Evolutionary conservation across 2,113 vertebrate genomes (phyloP).

Genomic region (Thermophis baileyi): DNA sequence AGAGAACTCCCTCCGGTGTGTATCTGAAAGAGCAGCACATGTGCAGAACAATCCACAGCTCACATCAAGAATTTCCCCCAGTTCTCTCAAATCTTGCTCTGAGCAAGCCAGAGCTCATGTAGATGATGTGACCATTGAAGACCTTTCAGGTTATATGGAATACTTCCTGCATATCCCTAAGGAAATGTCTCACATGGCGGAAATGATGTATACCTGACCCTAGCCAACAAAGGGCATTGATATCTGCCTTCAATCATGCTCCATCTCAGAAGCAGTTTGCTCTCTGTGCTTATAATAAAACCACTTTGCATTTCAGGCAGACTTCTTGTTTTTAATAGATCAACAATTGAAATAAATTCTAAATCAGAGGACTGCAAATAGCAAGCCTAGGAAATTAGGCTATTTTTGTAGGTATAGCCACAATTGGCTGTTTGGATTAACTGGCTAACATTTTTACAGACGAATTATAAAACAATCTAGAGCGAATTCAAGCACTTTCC

Average conservation of each 20-base stretch:
- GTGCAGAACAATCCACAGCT: slow-evolving; percentile 69
- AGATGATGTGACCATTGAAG: slow-evolving; percentile 97
- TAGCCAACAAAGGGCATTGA: slow-evolving; percentile 37
- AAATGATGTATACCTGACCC: slow-evolving; percentile 98
- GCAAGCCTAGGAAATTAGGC: rapidly evolving
- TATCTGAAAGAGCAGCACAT: slow-evolving; percentile 75
- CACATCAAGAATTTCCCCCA: slow-evolving; percentile 80
- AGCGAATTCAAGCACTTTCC: not conserved
- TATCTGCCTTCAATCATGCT: slow-evolving; percentile 46
- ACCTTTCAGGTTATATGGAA: slow-evolving; percentile 97
- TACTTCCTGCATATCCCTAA: slow-evolving; percentile 97
- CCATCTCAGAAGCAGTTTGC: slow-evolving; percentile 56
- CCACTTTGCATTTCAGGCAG: slow-evolving; percentile 63
- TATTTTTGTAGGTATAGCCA: not conserved
- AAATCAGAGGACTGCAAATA: slow-evolving; percentile 3
- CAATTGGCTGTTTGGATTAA: slow-evolving; percentile 33
- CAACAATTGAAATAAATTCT: slow-evolving; percentile 9
- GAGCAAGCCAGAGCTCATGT: slow-evolving; percentile 92
- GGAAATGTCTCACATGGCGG: slow-evolving; percentile 99
- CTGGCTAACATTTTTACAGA: not conserved
- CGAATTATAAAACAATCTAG: not conserved
- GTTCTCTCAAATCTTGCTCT: slow-evolving; percentile 90
- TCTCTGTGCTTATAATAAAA: slow-evolving; percentile 76
- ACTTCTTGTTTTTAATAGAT: slow-evolving; percentile 55
- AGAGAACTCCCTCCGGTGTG: slow-evolving; percentile 73